phyloP scores from a whole-genome alignment of 1,140 invertebrate genomes.

The Propsilocerus akamusi region DNA sequence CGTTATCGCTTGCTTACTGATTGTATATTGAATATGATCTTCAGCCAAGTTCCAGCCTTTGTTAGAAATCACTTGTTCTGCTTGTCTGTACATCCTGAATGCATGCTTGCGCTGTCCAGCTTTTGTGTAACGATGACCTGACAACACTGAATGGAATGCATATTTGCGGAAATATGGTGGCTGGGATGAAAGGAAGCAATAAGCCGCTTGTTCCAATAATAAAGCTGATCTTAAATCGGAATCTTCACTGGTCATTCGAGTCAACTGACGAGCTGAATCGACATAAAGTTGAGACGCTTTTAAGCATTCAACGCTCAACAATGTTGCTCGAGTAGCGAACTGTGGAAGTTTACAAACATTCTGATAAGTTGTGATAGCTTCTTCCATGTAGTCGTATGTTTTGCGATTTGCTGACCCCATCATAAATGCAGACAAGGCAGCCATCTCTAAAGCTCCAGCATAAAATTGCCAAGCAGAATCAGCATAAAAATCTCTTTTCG shows the following conservation, averaged over 20 bases:
- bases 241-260: constrained; percentile 90
- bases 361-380: constrained; percentile 76
- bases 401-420: constrained; percentile 55
- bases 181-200: constrained; percentile 65
- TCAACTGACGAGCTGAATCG: constrained; percentile 83
- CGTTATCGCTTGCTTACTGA: constrained; percentile 70
- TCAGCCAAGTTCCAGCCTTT: constrained; percentile 79
- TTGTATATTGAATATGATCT: constrained; percentile 89
- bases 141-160: constrained; percentile 91
- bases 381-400: constrained; percentile 80
- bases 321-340: constrained; percentile 76
- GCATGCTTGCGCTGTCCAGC: constrained; percentile 81
- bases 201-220: constrained; percentile 85
- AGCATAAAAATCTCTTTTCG: constrained; percentile 88
- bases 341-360: constrained; percentile 74
- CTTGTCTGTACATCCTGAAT: constrained; percentile 78
- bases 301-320: constrained; percentile 74
- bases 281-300: constrained; percentile 53
- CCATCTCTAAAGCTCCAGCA: constrained; percentile 92
- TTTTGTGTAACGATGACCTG: constrained; percentile 83
- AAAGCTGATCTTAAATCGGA: constrained; percentile 79
- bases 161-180: constrained; percentile 74
- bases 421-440: constrained; percentile 81
- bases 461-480: constrained; percentile 96
- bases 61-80: constrained; percentile 57